phyloP scores from a whole-genome alignment of 2,113 vertebrate genomes.

The Vulpes vulpes region DNA sequence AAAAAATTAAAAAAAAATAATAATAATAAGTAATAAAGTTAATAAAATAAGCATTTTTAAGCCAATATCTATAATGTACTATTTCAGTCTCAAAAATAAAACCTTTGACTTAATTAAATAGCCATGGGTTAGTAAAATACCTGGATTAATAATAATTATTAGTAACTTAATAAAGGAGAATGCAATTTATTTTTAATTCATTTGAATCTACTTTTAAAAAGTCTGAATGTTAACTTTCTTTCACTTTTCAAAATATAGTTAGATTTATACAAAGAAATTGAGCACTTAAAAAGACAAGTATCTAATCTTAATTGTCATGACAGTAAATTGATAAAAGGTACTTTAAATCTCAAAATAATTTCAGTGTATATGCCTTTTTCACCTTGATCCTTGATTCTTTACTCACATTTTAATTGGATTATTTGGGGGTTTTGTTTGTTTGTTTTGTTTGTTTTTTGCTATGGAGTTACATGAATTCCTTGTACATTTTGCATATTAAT shows the following conservation, averaged over 20 bases:
- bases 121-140: constrained; percentile 42
- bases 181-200: neutral
- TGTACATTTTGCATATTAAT: neutral
- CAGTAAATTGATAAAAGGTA: neutral
- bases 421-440: too few species aligned
- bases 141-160: neutral
- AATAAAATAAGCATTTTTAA: neutral
- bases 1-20: too few species aligned
- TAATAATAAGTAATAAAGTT: neutral
- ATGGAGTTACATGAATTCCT: neutral
- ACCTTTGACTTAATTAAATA: constrained; percentile 7
- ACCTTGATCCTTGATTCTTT: neutral
- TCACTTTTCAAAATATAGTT: constrained; percentile 55
- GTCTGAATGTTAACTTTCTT: constrained; percentile 61
- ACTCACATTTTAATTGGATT: neutral
- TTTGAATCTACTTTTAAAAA: constrained; percentile 55
- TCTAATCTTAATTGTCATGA: constrained; percentile 9
- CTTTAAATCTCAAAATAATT: constrained; percentile 15
- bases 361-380: neutral
- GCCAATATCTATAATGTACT: constrained; percentile 30
- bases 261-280: neutral
- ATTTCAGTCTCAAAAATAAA: constrained; percentile 18
- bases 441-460: neutral
- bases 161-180: constrained; percentile 30
- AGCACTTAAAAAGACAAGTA: neutral